Evolutionary conservation across 2,888 invertebrate species (phyloP).

Genomic region (Marasmarcha lunaedactyla): DNA sequence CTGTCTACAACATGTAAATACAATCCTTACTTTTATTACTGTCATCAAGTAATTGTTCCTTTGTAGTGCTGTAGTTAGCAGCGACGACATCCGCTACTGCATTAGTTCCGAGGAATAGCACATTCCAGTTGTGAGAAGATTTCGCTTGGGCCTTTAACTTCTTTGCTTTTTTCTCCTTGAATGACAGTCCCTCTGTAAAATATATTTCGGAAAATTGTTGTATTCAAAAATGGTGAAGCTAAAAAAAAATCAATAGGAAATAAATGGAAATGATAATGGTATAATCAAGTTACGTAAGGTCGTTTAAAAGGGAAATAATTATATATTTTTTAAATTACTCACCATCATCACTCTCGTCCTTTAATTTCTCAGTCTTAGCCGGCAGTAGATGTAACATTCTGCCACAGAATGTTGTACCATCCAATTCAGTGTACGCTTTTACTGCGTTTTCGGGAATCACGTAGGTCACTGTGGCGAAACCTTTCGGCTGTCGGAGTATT

Average conservation of each 20-base stretch:
- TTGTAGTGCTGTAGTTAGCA: conserved; percentile 83
- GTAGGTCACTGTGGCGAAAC: conserved; percentile 93
- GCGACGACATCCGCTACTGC: conserved; percentile 95
- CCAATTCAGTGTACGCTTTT: conserved; percentile 86
- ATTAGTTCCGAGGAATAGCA: conserved; percentile 91
- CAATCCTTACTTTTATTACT: conserved; percentile 50
- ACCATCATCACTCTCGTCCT: conserved; percentile 56
- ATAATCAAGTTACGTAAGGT: too few relatives aligned
- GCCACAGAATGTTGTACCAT: conserved; percentile 92
- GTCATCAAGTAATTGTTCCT: conserved; percentile 77
- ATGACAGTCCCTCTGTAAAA: conserved; percentile 74
- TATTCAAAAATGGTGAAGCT: conserved; percentile 6
- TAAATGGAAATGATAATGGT: background rate
- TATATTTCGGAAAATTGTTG: too few relatives aligned
- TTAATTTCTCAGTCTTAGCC: conserved; percentile 75
- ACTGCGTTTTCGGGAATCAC: conserved; percentile 96
- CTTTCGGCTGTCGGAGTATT: conserved; percentile 84
- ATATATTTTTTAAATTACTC: too few relatives aligned
- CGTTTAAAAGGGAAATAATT: too few relatives aligned
- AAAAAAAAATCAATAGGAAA: conserved; percentile 5
- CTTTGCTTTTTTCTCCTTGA: conserved; percentile 85
- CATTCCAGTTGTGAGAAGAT: conserved; percentile 95
- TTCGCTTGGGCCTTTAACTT: conserved; percentile 81
- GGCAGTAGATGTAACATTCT: conserved; percentile 94
- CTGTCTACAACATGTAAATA: too few relatives aligned